Evolutionary conservation across 2,113 vertebrate species (phyloP), one percentile per base, ranked within the genome.

Genomic region (Bos indicus): DNA sequence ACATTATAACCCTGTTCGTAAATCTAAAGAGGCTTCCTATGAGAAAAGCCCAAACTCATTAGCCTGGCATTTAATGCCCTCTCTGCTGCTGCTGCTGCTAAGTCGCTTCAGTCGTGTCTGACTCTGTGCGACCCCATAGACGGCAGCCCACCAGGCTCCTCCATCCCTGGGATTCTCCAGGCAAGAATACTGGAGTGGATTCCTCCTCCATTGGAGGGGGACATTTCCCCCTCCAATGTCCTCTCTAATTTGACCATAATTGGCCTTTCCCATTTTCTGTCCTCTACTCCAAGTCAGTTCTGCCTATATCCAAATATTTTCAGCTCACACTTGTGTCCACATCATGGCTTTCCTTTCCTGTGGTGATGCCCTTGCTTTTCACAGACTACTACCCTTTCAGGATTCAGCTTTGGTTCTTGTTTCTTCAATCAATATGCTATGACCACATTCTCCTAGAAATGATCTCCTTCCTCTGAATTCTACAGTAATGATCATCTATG

Each of bases 21-120:
- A 97, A 91, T 97, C 88, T 64, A 28, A 92, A 78, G 59, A 93
- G 77, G 86, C n/a, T 98, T 94, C 86, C 95, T 95, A 91, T 62
- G 40, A 96, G 88, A 80, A 87, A 96, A 95, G 48, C 67, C 87
- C 67, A 95, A 59, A 87, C 52, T 97, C 46, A 33, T 91, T 93
- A 97, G 36, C 43, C n/a, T 93, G 85, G 33, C 83, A 77, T 94
- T 96, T 94, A 97, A 62, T 94, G 48, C 46, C 78, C 52, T 91
- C 57, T 86, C 78, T 91, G 19, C 19, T 40, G 67, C n/a, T 23
- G 67, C 33, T 71, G 17, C 21, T 71, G 64, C n/a, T 40, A 74
- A 40, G 67, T 74, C 0, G 1, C 19, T 40, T 40, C 19, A 40
- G n/a, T 74, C n/a, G 0, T 40, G 67, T 74, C n/a, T 1, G 19